Evolutionary conservation across 2,113 vertebrate species (phyloP).

Genomic region (Ptilorrhoa leucosticta): DNA sequence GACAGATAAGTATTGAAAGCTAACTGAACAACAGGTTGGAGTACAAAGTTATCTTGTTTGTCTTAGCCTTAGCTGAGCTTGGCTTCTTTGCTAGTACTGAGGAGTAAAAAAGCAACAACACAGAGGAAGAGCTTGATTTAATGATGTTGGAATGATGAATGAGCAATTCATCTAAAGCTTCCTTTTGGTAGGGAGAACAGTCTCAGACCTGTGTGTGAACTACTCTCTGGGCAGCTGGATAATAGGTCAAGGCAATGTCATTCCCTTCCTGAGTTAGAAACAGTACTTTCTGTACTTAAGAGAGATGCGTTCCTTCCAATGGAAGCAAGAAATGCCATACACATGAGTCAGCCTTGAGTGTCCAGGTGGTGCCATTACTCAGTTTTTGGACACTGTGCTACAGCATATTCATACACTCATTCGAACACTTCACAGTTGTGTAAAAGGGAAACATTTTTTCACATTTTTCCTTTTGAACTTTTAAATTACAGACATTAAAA

Average conservation of each 20-base stretch:
- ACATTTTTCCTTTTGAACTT: background rate
- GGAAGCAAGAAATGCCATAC: constrained; percentile 60
- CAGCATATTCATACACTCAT: constrained; percentile 45
- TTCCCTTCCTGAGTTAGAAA: constrained; percentile 63
- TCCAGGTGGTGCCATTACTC: constrained; percentile 76
- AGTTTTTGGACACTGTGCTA: constrained; percentile 57
- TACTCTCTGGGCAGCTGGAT: constrained; percentile 74
- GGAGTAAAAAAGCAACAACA: constrained; percentile 65
- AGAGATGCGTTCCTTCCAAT: constrained; percentile 63
- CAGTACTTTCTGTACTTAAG: constrained; percentile 73
- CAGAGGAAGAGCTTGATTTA: constrained; percentile 72
- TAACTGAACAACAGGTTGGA: constrained; percentile 59
- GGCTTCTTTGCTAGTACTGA: constrained; percentile 64
- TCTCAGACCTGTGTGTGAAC: constrained; percentile 74
- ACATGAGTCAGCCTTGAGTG: constrained; percentile 69
- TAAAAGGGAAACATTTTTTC: constrained; percentile 23
- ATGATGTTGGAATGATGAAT: constrained; percentile 72
- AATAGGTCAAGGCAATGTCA: constrained; percentile 75
- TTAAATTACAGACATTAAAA: background rate
- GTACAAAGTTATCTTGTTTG: constrained; percentile 77
- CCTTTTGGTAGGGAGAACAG: constrained; percentile 71
- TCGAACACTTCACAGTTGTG: background rate
- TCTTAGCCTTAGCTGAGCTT: constrained; percentile 66
- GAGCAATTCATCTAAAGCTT: constrained; percentile 74
- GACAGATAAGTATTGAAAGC: constrained; percentile 69